Base-by-base conservation (phyloP, 92 coral and sea anemone species). In the Muricea muricata region DNA sequence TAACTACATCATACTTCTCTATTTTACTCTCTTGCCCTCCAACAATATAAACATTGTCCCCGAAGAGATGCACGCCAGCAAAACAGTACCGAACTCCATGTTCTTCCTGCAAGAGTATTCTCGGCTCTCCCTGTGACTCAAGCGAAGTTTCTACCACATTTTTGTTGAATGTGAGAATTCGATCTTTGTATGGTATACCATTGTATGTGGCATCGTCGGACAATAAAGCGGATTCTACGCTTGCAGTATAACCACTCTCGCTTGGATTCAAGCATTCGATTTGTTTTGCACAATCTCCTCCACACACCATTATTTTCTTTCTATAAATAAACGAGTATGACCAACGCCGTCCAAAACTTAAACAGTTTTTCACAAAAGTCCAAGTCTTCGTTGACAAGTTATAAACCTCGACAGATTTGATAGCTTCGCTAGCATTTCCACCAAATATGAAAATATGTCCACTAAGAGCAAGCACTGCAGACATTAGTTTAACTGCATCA, bases 351-450 rank as follows among this genome's bases (percentile, higher is more conserved):
- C 21, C 10, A 40, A 37, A 71, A 28, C 35, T 35, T 40, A 71
- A 71, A 24, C 18, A 47, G 45, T 71, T 28, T 42, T 71, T 28
- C 35, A 15, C 39, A 6, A 71, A 28, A 2, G 78, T 71, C 78
- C 78, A 71, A 18, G 78, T 18, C 20, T 71, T 71, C 9, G 78
- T 71, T 15, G 78, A 71, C 78, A 52, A 71, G 29, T 71, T 71
- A 52, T 35, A 71, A 24, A 71, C 78, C 41, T 71, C 78, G 24
- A 18, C 23, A 23, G 78, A 29, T 52, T 71, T 37, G 3, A 2
- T 41, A 42, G 8, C 40, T 15, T 12, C 25, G 1, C 15, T 29
- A 2, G 0, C 40, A 57, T 37, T 9, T 9, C 65, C 45, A 45
- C 61, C 80, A 28, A 75, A 55, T 6, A 75, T 17, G 37, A 75